These are phyloP conservation scores for Dendrocincla tyrannina DNA, from an alignment of 2,797 vertebrate genomes.

Conservation along the genomic window DNA sequence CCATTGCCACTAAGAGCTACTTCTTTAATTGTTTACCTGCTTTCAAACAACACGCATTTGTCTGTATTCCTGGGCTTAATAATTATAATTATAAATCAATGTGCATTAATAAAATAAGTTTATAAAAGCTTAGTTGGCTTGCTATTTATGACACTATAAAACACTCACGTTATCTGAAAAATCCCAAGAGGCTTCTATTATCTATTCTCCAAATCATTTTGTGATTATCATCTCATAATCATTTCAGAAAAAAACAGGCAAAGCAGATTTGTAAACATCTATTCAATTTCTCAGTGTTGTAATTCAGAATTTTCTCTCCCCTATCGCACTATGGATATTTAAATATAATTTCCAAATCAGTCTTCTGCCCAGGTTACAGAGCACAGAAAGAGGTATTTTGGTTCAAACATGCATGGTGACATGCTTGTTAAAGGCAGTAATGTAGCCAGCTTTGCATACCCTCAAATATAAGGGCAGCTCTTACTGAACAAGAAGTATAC, in stretches of 20 bases:
- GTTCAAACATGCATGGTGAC: background rate
- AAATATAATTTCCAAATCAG: background rate
- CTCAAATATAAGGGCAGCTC: background rate
- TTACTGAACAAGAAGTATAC: background rate
- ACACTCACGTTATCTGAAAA: slow-evolving; percentile 9
- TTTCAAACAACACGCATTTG: slow-evolving; percentile 17
- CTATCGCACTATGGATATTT: background rate
- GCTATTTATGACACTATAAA: slow-evolving; percentile 48
- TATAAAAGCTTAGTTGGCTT: slow-evolving; percentile 16
- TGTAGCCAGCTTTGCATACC: background rate
- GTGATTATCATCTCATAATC: slow-evolving; percentile 26
- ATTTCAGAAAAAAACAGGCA: slow-evolving; percentile 32
- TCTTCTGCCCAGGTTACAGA: background rate
- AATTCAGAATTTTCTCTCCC: background rate
- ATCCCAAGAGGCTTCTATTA: slow-evolving; percentile 28
- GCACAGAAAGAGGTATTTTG: background rate
- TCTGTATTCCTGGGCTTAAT: slow-evolving; percentile 19
- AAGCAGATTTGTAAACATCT: slow-evolving; percentile 4
- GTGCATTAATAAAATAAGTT: slow-evolving; percentile 48
- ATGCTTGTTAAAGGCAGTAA: background rate
- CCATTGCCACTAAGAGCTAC: background rate
- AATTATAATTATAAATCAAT: slow-evolving; percentile 63
- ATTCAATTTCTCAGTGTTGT: background rate
- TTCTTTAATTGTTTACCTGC: slow-evolving; percentile 15
- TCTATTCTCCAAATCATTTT: slow-evolving; percentile 28